Evolutionary conservation across 2,113 vertebrate genomes (phyloP).

Genomic region (Ammospiza nelsoni): DNA sequence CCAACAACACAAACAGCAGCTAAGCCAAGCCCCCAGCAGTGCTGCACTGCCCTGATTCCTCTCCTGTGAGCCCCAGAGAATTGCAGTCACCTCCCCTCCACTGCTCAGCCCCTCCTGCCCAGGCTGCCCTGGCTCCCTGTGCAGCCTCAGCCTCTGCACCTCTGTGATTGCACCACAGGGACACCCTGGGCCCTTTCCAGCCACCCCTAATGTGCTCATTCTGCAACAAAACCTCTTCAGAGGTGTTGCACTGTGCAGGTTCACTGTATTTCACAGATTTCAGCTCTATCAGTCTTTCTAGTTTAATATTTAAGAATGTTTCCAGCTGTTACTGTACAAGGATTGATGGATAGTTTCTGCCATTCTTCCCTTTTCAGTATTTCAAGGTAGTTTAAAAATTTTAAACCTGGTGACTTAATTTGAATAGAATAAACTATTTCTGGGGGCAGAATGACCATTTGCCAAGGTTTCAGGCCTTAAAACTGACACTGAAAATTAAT

Average conservation of each 20-base stretch:
- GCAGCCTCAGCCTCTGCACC: not conserved
- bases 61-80: not conserved
- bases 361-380: not conserved
- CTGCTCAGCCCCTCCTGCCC: not conserved
- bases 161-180: not conserved
- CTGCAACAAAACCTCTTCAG: not conserved
- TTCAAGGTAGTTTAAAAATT: not conserved
- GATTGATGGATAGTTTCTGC: not conserved
- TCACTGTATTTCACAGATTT: not conserved
- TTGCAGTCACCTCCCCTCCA: not conserved
- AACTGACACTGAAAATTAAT: not conserved
- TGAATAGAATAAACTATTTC: not conserved
- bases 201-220: not conserved
- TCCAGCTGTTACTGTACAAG: not conserved
- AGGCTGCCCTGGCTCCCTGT: not conserved
- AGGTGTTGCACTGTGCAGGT: not conserved
- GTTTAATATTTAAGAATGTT: not conserved
- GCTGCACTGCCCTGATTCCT: not conserved
- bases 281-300: not conserved
- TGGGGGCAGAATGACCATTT: not conserved
- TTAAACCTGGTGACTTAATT: not conserved
- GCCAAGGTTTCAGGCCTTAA: not conserved
- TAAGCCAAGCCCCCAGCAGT: not conserved
- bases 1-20: not conserved
- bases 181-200: not conserved